phyloP scores from a whole-genome alignment of 2,888 invertebrate species.

The Philopedon plagiatum region DNA sequence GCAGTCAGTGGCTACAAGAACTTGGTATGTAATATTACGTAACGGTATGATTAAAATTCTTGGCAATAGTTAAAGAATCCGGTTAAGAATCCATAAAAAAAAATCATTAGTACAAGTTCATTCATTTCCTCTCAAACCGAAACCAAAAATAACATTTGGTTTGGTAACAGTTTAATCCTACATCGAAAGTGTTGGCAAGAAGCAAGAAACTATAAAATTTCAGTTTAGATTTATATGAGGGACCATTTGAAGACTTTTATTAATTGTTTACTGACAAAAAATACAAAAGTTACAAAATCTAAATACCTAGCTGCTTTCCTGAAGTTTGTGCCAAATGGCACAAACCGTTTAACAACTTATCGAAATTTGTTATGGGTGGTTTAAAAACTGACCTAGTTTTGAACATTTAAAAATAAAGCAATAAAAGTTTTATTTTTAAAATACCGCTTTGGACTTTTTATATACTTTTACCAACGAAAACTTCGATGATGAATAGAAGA shows the following conservation, averaged over 20 bases:
- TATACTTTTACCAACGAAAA: neutral
- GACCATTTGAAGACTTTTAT: neutral
- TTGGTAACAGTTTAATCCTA: neutral
- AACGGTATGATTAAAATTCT: conserved; percentile 4
- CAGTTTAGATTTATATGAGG: neutral
- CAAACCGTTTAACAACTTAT: conserved; percentile 1
- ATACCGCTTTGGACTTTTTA: neutral
- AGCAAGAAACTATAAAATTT: neutral
- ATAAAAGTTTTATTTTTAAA: neutral
- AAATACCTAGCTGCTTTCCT: neutral
- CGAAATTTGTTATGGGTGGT: neutral
- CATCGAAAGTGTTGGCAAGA: neutral
- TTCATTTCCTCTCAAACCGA: neutral
- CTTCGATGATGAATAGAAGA: too few relatives aligned
- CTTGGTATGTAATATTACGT: too few relatives aligned
- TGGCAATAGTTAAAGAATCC: conserved; percentile 8
- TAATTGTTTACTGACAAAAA: neutral
- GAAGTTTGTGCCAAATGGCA: conserved; percentile 6
- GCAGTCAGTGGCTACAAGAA: too few relatives aligned
- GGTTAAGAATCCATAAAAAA: neutral
- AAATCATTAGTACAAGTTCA: conserved; percentile 2
- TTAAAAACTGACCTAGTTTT: neutral
- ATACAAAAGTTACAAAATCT: neutral
- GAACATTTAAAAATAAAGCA: neutral
- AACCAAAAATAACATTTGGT: conserved; percentile 8